phyloP scores from a whole-genome alignment of 92 coral and sea anemone species.

The Umimayanthus chanpuru region DNA sequence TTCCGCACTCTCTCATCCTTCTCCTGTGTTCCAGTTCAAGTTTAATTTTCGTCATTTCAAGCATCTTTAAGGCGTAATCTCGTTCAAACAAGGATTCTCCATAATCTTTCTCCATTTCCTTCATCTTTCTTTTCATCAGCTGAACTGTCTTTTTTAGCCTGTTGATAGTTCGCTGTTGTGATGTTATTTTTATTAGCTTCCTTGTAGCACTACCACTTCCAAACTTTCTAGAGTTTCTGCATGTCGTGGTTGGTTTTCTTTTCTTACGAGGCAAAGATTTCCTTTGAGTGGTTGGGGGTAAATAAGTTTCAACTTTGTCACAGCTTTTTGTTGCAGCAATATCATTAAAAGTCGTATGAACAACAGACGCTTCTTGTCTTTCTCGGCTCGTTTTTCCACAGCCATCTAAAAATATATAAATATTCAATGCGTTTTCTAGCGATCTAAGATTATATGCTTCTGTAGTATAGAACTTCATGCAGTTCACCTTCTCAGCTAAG shows the following conservation, averaged over 20 bases:
- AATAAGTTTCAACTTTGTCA: not conserved
- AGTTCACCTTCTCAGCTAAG: too few species aligned
- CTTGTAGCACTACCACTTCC: not conserved
- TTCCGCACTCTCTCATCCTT: not conserved
- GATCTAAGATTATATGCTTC: too few species aligned
- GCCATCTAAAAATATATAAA: too few species aligned
- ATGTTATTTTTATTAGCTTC: not conserved
- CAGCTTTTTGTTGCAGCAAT: too few species aligned
- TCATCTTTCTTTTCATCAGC: not conserved
- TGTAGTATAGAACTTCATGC: too few species aligned
- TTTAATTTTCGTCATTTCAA: not conserved
- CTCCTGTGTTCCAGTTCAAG: slow-evolving; percentile 29
- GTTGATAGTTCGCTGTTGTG: not conserved
- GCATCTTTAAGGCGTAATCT: not conserved
- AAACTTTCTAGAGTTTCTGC: not conserved
- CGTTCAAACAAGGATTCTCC: slow-evolving; percentile 37
- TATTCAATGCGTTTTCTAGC: too few species aligned
- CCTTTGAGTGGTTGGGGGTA: too few species aligned
- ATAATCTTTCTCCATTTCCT: slow-evolving; percentile 16
- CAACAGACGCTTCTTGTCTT: too few species aligned
- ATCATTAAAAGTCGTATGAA: too few species aligned
- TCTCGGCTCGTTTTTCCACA: too few species aligned
- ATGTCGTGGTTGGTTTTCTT: not conserved
- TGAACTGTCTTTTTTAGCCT: not conserved
- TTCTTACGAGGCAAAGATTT: too few species aligned